Evolutionary conservation across 23 tunicate species (phyloP).

Genomic region (Halocynthia roretzi): DNA sequence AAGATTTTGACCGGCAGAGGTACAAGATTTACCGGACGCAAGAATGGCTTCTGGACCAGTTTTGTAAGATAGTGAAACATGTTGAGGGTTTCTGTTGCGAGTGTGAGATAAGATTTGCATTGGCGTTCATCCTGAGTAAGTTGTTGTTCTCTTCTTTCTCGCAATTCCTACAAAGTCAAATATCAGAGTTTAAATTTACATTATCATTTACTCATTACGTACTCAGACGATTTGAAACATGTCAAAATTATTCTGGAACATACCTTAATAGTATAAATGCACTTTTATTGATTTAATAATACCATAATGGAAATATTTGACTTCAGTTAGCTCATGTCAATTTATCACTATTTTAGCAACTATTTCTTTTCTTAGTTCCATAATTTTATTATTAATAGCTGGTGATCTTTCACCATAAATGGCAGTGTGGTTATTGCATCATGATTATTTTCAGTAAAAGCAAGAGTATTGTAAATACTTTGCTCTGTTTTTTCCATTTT

Average conservation of each 20-base stretch:
- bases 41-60: constrained; percentile 75
- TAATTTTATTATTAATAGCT: neutral
- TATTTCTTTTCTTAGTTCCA: neutral
- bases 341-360: no score
- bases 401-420: neutral
- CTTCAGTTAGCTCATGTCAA: no score
- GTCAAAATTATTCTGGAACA: neutral
- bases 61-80: constrained; percentile 79
- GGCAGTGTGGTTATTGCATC: constrained; percentile 1
- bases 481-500: constrained; percentile 40
- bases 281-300: no score
- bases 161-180: constrained; percentile 19
- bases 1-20: no score
- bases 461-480: neutral
- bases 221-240: neutral
- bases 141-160: constrained; percentile 39
- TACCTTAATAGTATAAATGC: no score
- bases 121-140: constrained; percentile 89
- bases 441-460: neutral
- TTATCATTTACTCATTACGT: neutral
- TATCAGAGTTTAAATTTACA: neutral
- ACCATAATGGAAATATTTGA: no score
- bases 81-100: constrained; percentile 74
- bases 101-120: constrained; percentile 83
- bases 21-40: constrained; percentile 51